Percentiles rank a stretch among this genome's conserved stretches.
Conservation (phyloP, 92 coral and sea anemone species). For the Zoanthus sansibaricus region DNA sequence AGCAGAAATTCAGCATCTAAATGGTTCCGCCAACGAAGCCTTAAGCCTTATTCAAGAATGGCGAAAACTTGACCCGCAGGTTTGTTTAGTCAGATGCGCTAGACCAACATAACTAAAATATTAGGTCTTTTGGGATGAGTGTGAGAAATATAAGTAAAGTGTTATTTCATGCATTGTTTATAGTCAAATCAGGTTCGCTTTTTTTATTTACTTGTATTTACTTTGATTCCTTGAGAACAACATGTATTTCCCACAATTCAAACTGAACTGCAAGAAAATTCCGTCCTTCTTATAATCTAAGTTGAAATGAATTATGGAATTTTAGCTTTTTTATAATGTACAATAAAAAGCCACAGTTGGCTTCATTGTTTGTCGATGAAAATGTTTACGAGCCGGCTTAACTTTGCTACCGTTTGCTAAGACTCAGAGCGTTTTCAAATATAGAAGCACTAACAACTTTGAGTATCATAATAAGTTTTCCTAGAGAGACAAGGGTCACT, state of each 20-base stretch:
- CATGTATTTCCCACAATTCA: not conserved
- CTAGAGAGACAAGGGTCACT: too few relatives aligned
- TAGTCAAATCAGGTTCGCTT: not conserved
- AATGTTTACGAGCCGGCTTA: too few relatives aligned
- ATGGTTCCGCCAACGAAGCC: not conserved
- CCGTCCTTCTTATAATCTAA: not conserved
- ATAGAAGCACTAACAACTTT: too few relatives aligned
- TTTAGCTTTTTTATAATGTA: not conserved
- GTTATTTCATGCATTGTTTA: not conserved
- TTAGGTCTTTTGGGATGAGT: not conserved
- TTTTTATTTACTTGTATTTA: not conserved
- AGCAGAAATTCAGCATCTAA: not conserved
- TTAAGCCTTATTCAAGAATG: conserved; percentile 7
- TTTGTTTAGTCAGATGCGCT: not conserved
- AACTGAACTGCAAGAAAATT: not conserved
- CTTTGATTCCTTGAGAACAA: not conserved
- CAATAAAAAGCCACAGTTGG: too few relatives aligned
- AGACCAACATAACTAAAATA: not conserved
- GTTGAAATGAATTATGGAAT: not conserved
- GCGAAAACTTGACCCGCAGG: not conserved
- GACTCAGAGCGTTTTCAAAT: too few relatives aligned
- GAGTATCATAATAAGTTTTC: too few relatives aligned
- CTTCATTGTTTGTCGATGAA: too few relatives aligned
- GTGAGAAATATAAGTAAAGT: not conserved
- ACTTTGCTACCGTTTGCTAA: too few relatives aligned